Percentiles rank a stretch among this genome's conserved stretches.
phyloP scores from a whole-genome alignment of 2,113 vertebrate genomes.

The Seriola rivoliana region DNA sequence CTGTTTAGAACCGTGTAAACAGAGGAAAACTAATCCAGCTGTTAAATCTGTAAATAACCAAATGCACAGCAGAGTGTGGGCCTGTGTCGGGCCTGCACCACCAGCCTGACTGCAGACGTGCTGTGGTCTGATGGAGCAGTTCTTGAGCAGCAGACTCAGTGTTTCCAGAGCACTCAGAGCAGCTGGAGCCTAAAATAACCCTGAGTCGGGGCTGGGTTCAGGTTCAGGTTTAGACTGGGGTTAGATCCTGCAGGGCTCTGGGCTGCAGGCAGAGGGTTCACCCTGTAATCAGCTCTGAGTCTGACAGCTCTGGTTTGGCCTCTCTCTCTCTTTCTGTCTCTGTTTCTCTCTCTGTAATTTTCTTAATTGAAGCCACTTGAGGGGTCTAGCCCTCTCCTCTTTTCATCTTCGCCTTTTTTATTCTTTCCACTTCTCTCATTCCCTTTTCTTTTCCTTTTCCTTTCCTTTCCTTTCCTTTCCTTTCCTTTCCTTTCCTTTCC shows the following conservation, averaged over 20 bases:
- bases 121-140: constrained; percentile 17
- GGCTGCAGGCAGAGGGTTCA: constrained; percentile 20
- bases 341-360: constrained; percentile 69
- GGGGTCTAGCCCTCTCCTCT: constrained; percentile 58
- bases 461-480: background rate
- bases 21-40: too few species aligned
- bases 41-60: too few species aligned
- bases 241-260: constrained; percentile 9
- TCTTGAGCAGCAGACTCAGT: constrained; percentile 40
- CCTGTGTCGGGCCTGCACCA: too few species aligned
- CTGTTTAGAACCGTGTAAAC: too few species aligned
- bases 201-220: constrained; percentile 28
- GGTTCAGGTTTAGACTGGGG: constrained; percentile 67
- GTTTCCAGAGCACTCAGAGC: constrained; percentile 41
- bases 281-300: constrained; percentile 67
- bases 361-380: constrained; percentile 74
- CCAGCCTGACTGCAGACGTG: background rate
- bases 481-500: too few species aligned
- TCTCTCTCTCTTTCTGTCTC: constrained; percentile 3
- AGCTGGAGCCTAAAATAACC: constrained; percentile 58
- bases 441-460: background rate
- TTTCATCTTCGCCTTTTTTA: background rate
- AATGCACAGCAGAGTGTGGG: too few species aligned
- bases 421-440: background rate
- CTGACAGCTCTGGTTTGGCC: constrained; percentile 41